phyloP scores from a whole-genome alignment of 2,888 invertebrate species.

The Eurytoma adleriae region DNA sequence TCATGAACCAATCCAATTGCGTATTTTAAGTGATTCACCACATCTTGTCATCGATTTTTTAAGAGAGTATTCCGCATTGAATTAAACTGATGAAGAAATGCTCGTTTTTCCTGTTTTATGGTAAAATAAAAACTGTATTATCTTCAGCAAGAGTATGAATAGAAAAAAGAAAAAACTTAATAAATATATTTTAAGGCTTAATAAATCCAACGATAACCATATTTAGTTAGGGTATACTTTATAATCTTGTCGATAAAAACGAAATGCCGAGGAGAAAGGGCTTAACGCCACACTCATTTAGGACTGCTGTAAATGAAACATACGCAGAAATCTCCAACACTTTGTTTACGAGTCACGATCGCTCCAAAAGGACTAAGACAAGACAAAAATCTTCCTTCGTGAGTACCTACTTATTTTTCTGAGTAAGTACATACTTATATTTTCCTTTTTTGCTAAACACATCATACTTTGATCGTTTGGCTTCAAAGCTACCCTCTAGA shows the following conservation, averaged over 20 bases:
- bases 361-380: neutral
- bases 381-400: conserved; percentile 12
- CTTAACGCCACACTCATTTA: conserved; percentile 14
- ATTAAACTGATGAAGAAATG: neutral
- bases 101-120: neutral
- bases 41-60: too few species aligned
- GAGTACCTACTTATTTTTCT: neutral
- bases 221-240: neutral
- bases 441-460: neutral
- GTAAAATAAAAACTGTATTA: too few species aligned
- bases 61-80: too few species aligned
- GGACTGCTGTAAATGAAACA: neutral
- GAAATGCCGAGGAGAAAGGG: neutral
- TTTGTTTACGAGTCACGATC: conserved; percentile 30
- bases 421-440: neutral
- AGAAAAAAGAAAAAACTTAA: too few species aligned
- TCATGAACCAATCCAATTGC: too few species aligned
- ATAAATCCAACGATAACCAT: neutral
- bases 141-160: too few species aligned
- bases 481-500: neutral
- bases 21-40: too few species aligned
- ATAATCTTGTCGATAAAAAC: neutral
- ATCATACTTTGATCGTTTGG: neutral
- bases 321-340: neutral
- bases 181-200: too few species aligned